Evolutionary conservation across 2,888 invertebrate genomes (phyloP), one percentile per base, ranked within the genome.

Genomic region (Meghimatium bilineatum): DNA sequence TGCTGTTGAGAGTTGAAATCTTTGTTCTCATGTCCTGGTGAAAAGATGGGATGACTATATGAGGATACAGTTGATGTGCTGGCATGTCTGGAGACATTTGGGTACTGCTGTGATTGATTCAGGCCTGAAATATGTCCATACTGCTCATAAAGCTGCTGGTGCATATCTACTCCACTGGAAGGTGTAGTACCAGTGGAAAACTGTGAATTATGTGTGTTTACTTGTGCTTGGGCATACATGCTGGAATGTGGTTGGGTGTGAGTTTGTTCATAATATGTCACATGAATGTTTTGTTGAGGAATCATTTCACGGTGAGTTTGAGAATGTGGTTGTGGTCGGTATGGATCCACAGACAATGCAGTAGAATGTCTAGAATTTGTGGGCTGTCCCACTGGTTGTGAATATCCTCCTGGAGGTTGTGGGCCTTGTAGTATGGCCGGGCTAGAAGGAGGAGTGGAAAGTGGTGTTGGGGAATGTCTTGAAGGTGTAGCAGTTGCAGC

Each of bases 21-120:
- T 36, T 56, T 77, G 67, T 78, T 74, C 49, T 82, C 85, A 29
- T 87, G 87, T n/a, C 87, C 88, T 17, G 89, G 88, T 17, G 89
- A 89, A n/a, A 89, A 82, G 26, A 90, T 88, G 23, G 90, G 89
- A 20, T 88, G 87, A 60, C 85, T 87, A 6, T 87, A 85, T 56
- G 90, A 75, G 38, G 89, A 89, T 12, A 90, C 89, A 32, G 89
- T 89, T 74, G 85, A 88, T 20, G 89, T 90, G 38, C 83, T 78
- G 23, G 86, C 85, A 80, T 44, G 69, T 69, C 79, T 81, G 36
- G 49, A 56, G 17, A 67, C 49, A 20, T 56, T 77, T 56, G 76
- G 56, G 23, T 80, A 38, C 52, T 86, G 85, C 74, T 85, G 85
- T 34, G 60, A 72, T 63, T 72, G 67, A 44, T 12, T 32, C 20